A percentile compares a stretch with the other conserved stretches of the same genome.
Conservation (phyloP, 2,888 invertebrate species). For the Xylota sylvarum region DNA sequence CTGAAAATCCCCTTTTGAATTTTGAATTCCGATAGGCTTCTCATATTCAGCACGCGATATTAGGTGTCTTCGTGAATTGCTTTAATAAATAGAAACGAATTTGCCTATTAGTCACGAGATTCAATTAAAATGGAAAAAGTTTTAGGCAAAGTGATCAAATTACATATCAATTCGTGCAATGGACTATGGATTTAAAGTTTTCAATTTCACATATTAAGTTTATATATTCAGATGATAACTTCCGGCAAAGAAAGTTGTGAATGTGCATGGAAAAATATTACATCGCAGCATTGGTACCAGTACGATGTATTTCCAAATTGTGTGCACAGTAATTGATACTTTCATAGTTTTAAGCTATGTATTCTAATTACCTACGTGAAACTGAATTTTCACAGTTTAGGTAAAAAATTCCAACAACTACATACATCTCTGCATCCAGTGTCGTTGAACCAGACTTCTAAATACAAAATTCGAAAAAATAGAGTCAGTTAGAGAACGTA, state of each 20-base stretch:
- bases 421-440: too few relatives aligned
- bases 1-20: not conserved
- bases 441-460: too few relatives aligned
- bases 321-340: too few relatives aligned
- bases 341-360: too few relatives aligned
- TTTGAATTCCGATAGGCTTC: not conserved
- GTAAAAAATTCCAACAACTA: too few relatives aligned
- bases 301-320: too few relatives aligned
- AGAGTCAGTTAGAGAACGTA: too few relatives aligned
- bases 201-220: not conserved
- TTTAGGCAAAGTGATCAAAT: not conserved
- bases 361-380: too few relatives aligned
- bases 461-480: too few relatives aligned
- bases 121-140: not conserved
- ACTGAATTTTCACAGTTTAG: too few relatives aligned
- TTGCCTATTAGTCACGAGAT: slow-evolving; percentile 1
- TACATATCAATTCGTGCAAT: not conserved
- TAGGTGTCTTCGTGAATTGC: not conserved
- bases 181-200: not conserved
- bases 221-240: not conserved
- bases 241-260: not conserved
- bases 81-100: not conserved
- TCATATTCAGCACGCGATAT: not conserved
- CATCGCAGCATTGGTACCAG: too few relatives aligned
- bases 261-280: not conserved